phyloP scores from a whole-genome alignment of 2,113 vertebrate species.

The Hepsetus odoe region DNA sequence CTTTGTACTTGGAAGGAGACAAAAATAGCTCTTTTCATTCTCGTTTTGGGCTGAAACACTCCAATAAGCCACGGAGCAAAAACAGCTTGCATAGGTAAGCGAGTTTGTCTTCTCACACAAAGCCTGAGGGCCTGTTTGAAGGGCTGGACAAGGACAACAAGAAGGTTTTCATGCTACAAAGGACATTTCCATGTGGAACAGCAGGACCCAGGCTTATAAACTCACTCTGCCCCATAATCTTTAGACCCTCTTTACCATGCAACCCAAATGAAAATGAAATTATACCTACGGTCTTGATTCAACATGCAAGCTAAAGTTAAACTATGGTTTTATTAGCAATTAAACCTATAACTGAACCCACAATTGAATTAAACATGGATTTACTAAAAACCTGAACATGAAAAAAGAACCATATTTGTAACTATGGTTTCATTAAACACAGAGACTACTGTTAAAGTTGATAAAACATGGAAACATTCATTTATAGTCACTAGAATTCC shows the following conservation, averaged over 20 bases:
- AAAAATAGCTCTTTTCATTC: not conserved
- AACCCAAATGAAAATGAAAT: not conserved
- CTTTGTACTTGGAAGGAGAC: not conserved
- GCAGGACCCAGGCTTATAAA: conserved; percentile 7
- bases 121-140: conserved; percentile 56
- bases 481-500: too few species aligned
- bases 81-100: conserved; percentile 16
- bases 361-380: too few species aligned
- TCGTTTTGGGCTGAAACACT: conserved; percentile 6
- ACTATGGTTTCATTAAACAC: not conserved
- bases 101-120: conserved; percentile 11
- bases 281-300: too few species aligned
- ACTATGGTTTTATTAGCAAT: not conserved
- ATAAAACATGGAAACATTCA: too few species aligned
- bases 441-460: not conserved
- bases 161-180: conserved; percentile 40
- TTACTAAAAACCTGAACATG: too few species aligned
- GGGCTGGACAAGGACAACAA: conserved; percentile 57
- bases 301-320: not conserved
- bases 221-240: not conserved
- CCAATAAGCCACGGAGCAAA: conserved; percentile 2
- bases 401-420: too few species aligned
- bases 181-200: conserved; percentile 44
- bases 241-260: not conserved
- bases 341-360: too few species aligned